These are phyloP conservation scores for Drosophila ananassae DNA, from an alignment of 1,140 invertebrate species.

Conservation along the genomic window DNA sequence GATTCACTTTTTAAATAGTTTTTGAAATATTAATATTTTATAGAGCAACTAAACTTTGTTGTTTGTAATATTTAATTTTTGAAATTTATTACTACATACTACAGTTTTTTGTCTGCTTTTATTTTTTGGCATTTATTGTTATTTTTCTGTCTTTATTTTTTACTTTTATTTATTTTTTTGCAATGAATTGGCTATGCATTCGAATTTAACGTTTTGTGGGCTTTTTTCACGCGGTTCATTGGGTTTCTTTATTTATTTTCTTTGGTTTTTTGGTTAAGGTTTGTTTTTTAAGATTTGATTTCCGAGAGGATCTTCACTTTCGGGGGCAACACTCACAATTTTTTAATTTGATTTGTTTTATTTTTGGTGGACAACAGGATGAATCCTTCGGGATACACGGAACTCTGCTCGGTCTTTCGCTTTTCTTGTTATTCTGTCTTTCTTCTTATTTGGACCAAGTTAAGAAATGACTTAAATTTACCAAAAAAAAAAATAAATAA, in stretches of 20 bases:
- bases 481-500: slow-evolving; percentile 4
- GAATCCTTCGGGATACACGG: not conserved
- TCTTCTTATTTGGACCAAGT: not conserved
- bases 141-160: slow-evolving; percentile 9
- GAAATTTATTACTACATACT: slow-evolving; percentile 17
- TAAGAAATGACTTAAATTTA: not conserved
- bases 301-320: slow-evolving; percentile 7
- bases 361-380: not conserved
- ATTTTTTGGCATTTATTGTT: slow-evolving; percentile 13
- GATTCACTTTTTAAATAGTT: too few relatives aligned
- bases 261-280: not conserved
- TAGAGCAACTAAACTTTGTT: slow-evolving; percentile 17
- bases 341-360: not conserved
- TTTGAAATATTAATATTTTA: not conserved
- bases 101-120: slow-evolving; percentile 16
- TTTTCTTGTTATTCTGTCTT: not conserved
- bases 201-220: slow-evolving; percentile 36
- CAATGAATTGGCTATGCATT: slow-evolving; percentile 43
- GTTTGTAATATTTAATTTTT: slow-evolving; percentile 7
- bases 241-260: slow-evolving; percentile 5
- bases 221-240: slow-evolving; percentile 1
- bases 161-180: slow-evolving; percentile 6
- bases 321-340: slow-evolving; percentile 13
- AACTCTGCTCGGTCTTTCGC: not conserved
- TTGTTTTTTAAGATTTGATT: not conserved